These are phyloP conservation scores for Gallinago jamesoni DNA, from an alignment of 2,113 vertebrate species.

Conservation along the genomic window DNA sequence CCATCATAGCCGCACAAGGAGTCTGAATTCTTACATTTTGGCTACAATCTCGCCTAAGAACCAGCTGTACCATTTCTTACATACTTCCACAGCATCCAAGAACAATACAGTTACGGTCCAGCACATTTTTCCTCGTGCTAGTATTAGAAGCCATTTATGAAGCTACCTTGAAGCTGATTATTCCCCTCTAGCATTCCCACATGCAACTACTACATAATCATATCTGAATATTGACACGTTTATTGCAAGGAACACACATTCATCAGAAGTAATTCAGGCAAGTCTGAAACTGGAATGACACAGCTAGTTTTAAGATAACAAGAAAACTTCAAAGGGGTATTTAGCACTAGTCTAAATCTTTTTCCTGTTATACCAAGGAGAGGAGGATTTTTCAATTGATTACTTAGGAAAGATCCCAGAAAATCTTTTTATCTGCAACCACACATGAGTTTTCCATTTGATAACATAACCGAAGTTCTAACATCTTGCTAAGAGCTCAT, in stretches of 20 bases:
- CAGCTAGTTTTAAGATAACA: background rate
- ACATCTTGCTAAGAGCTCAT: background rate
- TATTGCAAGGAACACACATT: rapidly evolving
- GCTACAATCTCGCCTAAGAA: background rate
- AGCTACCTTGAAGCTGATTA: background rate
- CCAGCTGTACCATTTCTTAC: background rate
- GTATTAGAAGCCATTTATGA: background rate
- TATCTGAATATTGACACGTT: background rate
- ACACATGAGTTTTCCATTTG: background rate
- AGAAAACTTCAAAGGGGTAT: background rate
- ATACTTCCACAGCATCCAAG: background rate
- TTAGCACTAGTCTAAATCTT: background rate
- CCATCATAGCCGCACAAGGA: background rate
- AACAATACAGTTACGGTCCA: background rate
- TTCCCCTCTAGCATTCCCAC: background rate
- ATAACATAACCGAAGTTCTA: background rate
- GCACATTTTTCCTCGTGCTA: background rate
- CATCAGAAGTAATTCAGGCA: background rate
- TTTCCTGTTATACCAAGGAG: background rate
- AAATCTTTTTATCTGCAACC: background rate
- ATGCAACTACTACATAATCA: background rate
- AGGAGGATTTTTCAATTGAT: background rate
- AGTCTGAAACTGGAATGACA: background rate
- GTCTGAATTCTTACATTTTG: background rate
- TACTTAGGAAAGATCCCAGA: background rate